Conservation (phyloP, 1,140 invertebrate genomes). For the Drosophila ercepeae region DNA sequence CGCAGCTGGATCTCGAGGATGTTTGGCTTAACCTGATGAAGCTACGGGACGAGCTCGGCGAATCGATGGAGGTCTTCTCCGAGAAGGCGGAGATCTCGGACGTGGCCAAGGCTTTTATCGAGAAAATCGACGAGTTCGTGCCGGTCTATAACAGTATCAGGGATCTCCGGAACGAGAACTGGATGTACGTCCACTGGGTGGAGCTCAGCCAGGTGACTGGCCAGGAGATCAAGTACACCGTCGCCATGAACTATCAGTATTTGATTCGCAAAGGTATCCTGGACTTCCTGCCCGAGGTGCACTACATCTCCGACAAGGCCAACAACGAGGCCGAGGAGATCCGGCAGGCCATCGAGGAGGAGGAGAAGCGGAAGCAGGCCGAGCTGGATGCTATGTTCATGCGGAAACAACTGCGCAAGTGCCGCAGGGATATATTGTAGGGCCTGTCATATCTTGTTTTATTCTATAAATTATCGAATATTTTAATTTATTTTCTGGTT, state of each 20-base stretch:
- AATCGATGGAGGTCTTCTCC: conserved; percentile 50
- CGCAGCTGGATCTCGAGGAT: conserved; percentile 64
- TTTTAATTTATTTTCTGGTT: not conserved
- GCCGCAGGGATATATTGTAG: conserved; percentile 72
- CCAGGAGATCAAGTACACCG: conserved; percentile 66
- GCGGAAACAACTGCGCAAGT: conserved; percentile 75
- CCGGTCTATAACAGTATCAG: conserved; percentile 65
- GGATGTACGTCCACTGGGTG: conserved; percentile 75
- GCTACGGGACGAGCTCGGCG: conserved; percentile 37
- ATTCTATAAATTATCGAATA: conserved; percentile 1
- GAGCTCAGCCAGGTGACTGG: conserved; percentile 58
- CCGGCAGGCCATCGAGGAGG: conserved; percentile 55
- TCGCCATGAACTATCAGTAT: conserved; percentile 70
- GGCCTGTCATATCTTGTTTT: not conserved
- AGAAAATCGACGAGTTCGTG: conserved; percentile 57
- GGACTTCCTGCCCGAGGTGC: conserved; percentile 56
- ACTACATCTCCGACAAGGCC: conserved; percentile 64
- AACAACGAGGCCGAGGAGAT: conserved; percentile 71
- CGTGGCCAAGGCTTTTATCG: conserved; percentile 57
- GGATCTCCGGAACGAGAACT: conserved; percentile 78
- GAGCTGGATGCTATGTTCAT: conserved; percentile 58
- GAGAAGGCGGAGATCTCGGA: conserved; percentile 76
- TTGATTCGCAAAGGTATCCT: conserved; percentile 73
- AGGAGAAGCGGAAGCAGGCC: conserved; percentile 64
- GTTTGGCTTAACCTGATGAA: conserved; percentile 53